These are phyloP conservation scores for Cottus gobio DNA, from an alignment of 2,113 vertebrate species.

Conservation along the genomic window DNA sequence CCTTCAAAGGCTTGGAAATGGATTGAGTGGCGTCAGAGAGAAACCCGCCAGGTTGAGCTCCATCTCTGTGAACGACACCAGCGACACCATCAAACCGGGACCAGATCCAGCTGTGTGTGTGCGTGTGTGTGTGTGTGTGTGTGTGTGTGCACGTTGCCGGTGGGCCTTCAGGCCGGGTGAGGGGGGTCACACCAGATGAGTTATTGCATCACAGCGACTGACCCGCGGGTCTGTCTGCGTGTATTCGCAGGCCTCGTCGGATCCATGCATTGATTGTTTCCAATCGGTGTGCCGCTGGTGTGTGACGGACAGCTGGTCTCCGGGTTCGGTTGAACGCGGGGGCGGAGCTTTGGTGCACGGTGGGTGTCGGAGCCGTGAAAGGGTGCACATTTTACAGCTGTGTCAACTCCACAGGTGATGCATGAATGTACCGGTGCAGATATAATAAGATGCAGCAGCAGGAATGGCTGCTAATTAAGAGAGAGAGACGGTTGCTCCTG, in stretches of 20 bases:
- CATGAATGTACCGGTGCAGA: no score
- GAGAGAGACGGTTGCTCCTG: not conserved
- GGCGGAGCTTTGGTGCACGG: no score
- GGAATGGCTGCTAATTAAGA: no score
- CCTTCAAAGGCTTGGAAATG: conserved; percentile 1
- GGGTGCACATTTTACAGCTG: no score
- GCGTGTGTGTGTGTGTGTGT: no score
- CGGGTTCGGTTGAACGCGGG: no score
- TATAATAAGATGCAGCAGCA: no score
- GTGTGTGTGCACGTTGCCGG: conserved; percentile 1
- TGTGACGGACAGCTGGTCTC: conserved; percentile 10
- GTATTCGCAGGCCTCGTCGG: not conserved
- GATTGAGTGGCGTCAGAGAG: not conserved
- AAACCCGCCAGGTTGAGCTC: not conserved
- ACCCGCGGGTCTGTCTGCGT: not conserved
- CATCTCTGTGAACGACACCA: conserved; percentile 17
- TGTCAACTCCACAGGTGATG: no score
- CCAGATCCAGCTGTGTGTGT: no score
- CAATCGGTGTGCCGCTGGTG: no score
- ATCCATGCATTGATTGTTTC: conserved; percentile 16
- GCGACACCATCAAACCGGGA: no score
- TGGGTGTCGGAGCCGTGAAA: no score
- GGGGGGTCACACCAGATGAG: conserved; percentile 16
- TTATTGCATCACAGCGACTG: conserved; percentile 21
- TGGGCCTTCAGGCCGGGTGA: conserved; percentile 3